Percentiles rank a stretch among this genome's conserved stretches.
These are phyloP conservation scores for Pseudonaja textilis DNA, from an alignment of 2,113 vertebrate species.

Conservation along the genomic window DNA sequence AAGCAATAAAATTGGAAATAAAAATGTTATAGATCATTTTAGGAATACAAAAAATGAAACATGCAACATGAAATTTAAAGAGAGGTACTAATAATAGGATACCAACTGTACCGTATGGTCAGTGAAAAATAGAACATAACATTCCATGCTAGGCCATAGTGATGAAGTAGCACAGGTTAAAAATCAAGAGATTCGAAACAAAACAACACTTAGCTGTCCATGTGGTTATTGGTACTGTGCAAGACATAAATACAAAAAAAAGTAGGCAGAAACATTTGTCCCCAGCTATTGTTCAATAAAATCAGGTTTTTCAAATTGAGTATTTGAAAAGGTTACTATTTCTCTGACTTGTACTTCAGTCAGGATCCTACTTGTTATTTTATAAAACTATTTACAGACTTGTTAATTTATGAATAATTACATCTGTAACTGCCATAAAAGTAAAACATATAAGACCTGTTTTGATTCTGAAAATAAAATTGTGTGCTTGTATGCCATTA, in stretches of 20 bases:
- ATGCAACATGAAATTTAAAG: constrained; percentile 50
- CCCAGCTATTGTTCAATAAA: not conserved
- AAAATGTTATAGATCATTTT: constrained; percentile 47
- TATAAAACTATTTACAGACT: not conserved
- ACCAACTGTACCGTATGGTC: not conserved
- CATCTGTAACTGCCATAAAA: not conserved
- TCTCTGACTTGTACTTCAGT: not conserved
- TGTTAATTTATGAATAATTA: not conserved
- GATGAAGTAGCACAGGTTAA: not conserved
- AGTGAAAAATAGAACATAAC: not conserved
- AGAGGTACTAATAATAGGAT: constrained; percentile 43
- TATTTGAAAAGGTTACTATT: not conserved
- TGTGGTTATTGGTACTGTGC: not conserved
- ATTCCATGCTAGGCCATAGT: not conserved
- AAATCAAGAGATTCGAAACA: constrained; percentile 2
- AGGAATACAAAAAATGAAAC: constrained; percentile 27
- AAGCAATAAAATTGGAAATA: constrained; percentile 43
- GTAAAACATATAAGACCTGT: not conserved
- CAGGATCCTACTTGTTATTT: not conserved
- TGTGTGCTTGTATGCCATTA: not conserved
- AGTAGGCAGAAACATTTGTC: not conserved
- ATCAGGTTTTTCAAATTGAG: not conserved
- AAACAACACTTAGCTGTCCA: not conserved
- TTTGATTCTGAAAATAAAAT: not conserved
- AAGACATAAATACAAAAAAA: not conserved